Conservation (phyloP, 2,797 vertebrate genomes). For the Crax fasciolata region DNA sequence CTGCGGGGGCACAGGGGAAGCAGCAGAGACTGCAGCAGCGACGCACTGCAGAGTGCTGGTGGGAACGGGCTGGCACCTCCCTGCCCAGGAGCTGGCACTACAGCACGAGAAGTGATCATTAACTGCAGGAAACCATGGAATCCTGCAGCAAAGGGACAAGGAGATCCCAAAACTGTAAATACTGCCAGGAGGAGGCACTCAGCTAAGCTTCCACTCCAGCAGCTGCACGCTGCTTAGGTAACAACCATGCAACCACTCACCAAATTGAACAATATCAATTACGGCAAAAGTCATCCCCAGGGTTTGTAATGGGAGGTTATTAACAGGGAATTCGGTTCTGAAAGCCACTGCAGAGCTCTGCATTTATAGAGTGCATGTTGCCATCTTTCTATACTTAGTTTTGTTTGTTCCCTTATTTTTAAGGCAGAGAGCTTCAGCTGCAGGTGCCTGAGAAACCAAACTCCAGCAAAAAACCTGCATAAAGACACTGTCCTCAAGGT, state of each 20-base stretch:
- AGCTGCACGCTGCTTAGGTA: neutral
- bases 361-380: neutral
- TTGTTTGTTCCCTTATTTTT: neutral
- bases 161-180: neutral
- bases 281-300: neutral
- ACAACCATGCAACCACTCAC: neutral
- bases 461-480: neutral
- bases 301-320: slow-evolving; percentile 1
- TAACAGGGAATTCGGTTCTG: neutral
- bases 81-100: no score
- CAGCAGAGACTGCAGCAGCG: no score
- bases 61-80: no score
- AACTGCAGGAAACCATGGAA: neutral
- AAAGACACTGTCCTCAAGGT: neutral
- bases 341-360: slow-evolving; percentile 17
- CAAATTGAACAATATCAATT: neutral
- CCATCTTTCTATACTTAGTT: neutral
- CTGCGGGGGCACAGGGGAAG: no score
- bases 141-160: neutral
- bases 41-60: no score
- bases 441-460: slow-evolving; percentile 34
- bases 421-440: neutral
- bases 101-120: no score
- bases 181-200: neutral
- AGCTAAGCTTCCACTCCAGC: neutral